These are phyloP conservation scores for Salvator merianae DNA, from an alignment of 2,113 vertebrate species.

Conservation along the genomic window DNA sequence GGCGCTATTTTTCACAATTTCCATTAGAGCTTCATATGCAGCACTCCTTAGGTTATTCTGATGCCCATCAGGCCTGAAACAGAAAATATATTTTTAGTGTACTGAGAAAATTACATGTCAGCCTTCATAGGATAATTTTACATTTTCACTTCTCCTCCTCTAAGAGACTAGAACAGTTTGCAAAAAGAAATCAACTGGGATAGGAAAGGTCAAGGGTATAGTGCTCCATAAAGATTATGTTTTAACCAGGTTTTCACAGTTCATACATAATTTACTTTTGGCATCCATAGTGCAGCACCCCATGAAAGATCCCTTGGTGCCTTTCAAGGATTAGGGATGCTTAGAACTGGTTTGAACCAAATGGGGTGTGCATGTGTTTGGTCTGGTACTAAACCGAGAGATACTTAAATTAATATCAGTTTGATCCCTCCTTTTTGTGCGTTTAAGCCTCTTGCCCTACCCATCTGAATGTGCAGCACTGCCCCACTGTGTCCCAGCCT, in stretches of 20 bases:
- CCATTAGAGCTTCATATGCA: constrained; percentile 97
- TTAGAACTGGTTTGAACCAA: no score
- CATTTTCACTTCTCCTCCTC: background rate
- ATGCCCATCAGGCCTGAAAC: constrained; percentile 90
- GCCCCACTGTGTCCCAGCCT: no score
- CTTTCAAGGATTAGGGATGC: no score
- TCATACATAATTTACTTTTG: background rate
- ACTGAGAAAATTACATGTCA: background rate
- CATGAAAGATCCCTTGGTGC: no score
- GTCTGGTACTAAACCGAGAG: no score
- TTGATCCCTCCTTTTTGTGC: no score
- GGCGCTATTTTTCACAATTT: constrained; percentile 99
- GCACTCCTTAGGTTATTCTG: constrained; percentile 98
- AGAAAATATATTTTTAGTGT: background rate
- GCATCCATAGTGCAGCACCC: no score
- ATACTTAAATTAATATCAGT: no score
- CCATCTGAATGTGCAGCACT: no score
- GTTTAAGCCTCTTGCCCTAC: no score
- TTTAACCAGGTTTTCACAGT: background rate
- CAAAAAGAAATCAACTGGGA: background rate
- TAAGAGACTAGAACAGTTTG: background rate
- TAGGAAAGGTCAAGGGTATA: background rate
- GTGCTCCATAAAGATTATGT: background rate
- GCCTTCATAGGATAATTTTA: background rate
- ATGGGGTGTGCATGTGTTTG: no score